phyloP scores from a whole-genome alignment of 2,888 invertebrate genomes.

The Emmelina monodactyla region DNA sequence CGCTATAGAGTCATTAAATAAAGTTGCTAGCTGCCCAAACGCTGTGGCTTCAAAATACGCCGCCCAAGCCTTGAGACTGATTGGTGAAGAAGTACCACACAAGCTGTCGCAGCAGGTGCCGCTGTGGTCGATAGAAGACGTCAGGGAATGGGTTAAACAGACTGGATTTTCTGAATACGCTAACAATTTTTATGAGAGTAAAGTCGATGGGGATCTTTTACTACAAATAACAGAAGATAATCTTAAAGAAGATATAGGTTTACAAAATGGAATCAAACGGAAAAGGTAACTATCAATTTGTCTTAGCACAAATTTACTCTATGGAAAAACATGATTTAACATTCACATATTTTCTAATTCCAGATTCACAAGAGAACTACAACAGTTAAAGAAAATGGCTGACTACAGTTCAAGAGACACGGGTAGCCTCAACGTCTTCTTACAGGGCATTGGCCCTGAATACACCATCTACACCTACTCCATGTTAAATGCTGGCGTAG shows the following conservation, averaged over 20 bases:
- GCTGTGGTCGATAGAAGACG: conserved; percentile 96
- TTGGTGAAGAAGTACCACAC: conserved; percentile 97
- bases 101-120: conserved; percentile 98
- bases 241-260: conserved; percentile 90
- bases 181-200: conserved; percentile 84
- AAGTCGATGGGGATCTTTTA: conserved; percentile 96
- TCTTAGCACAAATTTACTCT: too few species aligned
- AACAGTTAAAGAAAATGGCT: conserved; percentile 93
- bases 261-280: conserved; percentile 91
- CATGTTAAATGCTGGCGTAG: conserved; percentile 95
- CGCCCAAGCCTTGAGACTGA: conserved; percentile 87
- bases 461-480: conserved; percentile 97
- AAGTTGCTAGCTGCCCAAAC: conserved; percentile 96
- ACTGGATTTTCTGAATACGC: conserved; percentile 91
- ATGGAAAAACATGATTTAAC: not conserved
- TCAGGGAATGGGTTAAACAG: conserved; percentile 98
- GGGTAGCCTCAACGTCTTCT: conserved; percentile 86
- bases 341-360: conserved; percentile 19
- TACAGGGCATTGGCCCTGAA: conserved; percentile 85
- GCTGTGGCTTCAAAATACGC: conserved; percentile 98
- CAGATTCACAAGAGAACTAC: conserved; percentile 91
- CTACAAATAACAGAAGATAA: conserved; percentile 92
- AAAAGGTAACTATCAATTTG: conserved; percentile 74
- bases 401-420: conserved; percentile 95
- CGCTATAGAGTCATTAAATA: conserved; percentile 93